Evolutionary conservation across 1,140 invertebrate genomes (phyloP).

Genomic region (Habropoda laboriosa): DNA sequence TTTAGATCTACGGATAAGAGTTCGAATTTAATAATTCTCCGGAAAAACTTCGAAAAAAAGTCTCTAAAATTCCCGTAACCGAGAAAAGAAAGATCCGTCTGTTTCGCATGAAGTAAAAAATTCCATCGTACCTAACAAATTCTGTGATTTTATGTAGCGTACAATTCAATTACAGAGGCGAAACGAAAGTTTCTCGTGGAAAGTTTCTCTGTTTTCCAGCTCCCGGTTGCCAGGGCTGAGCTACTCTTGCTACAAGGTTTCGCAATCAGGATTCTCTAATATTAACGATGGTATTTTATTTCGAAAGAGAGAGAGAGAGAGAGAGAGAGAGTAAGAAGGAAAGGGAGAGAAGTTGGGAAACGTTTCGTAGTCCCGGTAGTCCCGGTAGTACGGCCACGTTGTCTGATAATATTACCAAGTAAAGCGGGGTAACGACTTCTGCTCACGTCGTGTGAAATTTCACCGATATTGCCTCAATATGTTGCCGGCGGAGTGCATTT

Average conservation of each 20-base stretch:
- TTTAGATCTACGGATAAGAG: too few relatives aligned
- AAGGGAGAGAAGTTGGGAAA: background rate
- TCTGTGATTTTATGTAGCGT: background rate
- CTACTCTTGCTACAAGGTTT: background rate
- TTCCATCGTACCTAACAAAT: background rate
- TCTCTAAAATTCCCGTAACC: too few relatives aligned
- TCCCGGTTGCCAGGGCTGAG: too few relatives aligned
- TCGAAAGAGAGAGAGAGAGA: too few relatives aligned
- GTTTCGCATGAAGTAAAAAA: too few relatives aligned
- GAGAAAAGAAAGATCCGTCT: too few relatives aligned
- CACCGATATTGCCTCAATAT: slow-evolving; percentile 46
- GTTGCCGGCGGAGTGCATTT: slow-evolving; percentile 45
- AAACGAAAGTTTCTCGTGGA: background rate
- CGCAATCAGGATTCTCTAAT: slow-evolving; percentile 8
- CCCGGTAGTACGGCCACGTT: background rate
- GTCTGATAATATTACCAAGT: slow-evolving; percentile 12
- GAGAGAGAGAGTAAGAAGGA: too few relatives aligned
- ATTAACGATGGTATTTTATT: slow-evolving; percentile 27
- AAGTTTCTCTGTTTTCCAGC: slow-evolving; percentile 6
- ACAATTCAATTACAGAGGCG: slow-evolving; percentile 5
- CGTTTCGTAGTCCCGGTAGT: background rate
- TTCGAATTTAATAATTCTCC: background rate
- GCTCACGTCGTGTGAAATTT: slow-evolving; percentile 39
- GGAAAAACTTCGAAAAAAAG: background rate
- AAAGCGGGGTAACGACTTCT: slow-evolving; percentile 30